These are phyloP conservation scores for Eonycteris spelaea DNA, from an alignment of 2,113 vertebrate genomes.

Conservation along the genomic window DNA sequence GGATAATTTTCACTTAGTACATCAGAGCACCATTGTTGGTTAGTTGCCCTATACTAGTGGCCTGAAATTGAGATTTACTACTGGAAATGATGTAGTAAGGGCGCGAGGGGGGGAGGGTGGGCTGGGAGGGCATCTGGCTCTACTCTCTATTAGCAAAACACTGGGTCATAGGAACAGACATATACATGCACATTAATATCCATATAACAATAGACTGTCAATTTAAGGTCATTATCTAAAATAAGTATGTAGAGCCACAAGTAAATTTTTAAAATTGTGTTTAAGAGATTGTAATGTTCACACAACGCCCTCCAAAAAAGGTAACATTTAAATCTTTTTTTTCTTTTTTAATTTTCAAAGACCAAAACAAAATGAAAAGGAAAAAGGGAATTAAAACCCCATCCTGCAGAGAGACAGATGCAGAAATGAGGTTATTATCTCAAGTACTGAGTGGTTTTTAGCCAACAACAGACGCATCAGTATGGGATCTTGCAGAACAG, in stretches of 20 bases:
- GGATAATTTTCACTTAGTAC: not conserved
- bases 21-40: not conserved
- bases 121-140: not conserved
- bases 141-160: not conserved
- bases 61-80: not conserved
- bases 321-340: not conserved
- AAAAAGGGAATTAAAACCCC: slow-evolving; percentile 34
- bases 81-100: not conserved
- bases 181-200: not conserved
- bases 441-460: slow-evolving; percentile 40
- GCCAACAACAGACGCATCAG: slow-evolving; percentile 64
- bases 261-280: not conserved
- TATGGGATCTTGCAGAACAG: slow-evolving; percentile 65
- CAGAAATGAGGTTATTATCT: slow-evolving; percentile 67
- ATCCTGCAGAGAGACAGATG: slow-evolving; percentile 69
- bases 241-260: not conserved
- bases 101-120: too few relatives aligned
- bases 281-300: not conserved
- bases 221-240: not conserved
- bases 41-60: not conserved
- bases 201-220: not conserved
- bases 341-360: slow-evolving; percentile 14
- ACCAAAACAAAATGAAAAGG: not conserved
- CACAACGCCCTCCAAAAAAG: not conserved
- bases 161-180: not conserved